Percentiles rank a stretch among this genome's conserved stretches.
Conservation (phyloP, 2,888 invertebrate species). For the Lochmaea capreae region DNA sequence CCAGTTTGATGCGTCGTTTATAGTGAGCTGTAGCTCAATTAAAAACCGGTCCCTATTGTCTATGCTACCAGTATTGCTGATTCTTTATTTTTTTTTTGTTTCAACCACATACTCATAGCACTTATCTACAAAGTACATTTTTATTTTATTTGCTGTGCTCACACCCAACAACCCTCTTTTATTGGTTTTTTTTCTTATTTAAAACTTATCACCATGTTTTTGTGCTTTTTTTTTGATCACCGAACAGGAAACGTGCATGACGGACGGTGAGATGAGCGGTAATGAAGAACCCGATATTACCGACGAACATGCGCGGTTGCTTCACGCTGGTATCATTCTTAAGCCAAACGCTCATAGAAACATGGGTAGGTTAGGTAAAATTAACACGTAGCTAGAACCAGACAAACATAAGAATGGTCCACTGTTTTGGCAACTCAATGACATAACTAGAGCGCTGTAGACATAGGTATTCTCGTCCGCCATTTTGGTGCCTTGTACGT, state of each 20-base stretch:
- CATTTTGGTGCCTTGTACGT: too few relatives aligned
- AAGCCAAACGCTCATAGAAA: slow-evolving; percentile 62
- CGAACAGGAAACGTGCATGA: slow-evolving; percentile 67
- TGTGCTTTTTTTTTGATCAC: slow-evolving; percentile 44
- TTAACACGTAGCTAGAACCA: background rate
- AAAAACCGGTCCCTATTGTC: too few relatives aligned
- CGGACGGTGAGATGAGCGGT: slow-evolving; percentile 71
- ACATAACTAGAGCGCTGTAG: too few relatives aligned
- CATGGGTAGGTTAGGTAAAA: slow-evolving; percentile 59
- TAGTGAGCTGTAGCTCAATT: too few relatives aligned
- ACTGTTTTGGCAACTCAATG: too few relatives aligned
- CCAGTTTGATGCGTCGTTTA: too few relatives aligned
- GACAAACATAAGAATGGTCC: too few relatives aligned
- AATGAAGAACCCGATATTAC: slow-evolving; percentile 76
- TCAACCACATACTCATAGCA: slow-evolving; percentile 28
- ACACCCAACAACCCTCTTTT: slow-evolving; percentile 7
- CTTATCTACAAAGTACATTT: slow-evolving; percentile 28
- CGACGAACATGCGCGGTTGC: slow-evolving; percentile 79
- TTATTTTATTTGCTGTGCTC: slow-evolving; percentile 39
- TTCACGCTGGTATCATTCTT: slow-evolving; percentile 66
- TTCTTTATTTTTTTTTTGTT: slow-evolving; percentile 5
- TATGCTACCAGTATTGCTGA: slow-evolving; percentile 6
- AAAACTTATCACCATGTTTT: slow-evolving; percentile 38
- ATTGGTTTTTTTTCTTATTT: slow-evolving; percentile 26
- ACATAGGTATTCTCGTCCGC: too few relatives aligned